Evolutionary conservation across 2,888 invertebrate genomes (phyloP).

Genomic region (Zaprionus bogoriensis): DNA sequence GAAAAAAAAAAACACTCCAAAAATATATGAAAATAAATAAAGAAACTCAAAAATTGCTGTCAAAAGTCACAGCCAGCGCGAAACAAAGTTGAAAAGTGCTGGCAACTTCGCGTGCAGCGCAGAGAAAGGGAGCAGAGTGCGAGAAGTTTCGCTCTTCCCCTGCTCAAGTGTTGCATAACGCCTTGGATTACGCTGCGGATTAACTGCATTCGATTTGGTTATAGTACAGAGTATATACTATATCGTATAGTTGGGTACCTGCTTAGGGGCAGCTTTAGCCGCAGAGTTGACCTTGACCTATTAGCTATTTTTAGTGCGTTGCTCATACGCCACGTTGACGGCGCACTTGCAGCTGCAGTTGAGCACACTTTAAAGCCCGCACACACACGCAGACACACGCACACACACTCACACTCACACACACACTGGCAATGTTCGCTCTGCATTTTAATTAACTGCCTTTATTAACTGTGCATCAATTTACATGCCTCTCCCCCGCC

Average conservation of each 20-base stretch:
- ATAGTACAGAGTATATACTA: neutral
- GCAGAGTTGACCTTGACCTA: slow-evolving; percentile 78
- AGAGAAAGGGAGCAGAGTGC: too few species aligned
- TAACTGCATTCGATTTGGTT: neutral
- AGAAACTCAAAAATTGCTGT: slow-evolving; percentile 1
- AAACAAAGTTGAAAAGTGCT: too few species aligned
- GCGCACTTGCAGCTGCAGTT: slow-evolving; percentile 5
- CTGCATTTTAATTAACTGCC: slow-evolving; percentile 69
- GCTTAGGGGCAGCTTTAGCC: slow-evolving; percentile 20
- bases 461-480: slow-evolving; percentile 56
- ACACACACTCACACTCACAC: slow-evolving; percentile 6
- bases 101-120: too few species aligned
- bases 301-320: slow-evolving; percentile 56
- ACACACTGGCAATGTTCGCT: slow-evolving; percentile 7
- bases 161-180: slow-evolving; percentile 41
- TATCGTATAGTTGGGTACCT: neutral
- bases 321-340: slow-evolving; percentile 30
- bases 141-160: too few species aligned
- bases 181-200: neutral
- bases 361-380: slow-evolving; percentile 28
- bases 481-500: slow-evolving; percentile 23
- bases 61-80: too few species aligned
- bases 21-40: neutral
- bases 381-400: slow-evolving; percentile 9
- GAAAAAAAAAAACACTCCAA: neutral